Conservation (phyloP, 2,113 vertebrate genomes). For the zebrafish (Danio rerio) region DNA sequence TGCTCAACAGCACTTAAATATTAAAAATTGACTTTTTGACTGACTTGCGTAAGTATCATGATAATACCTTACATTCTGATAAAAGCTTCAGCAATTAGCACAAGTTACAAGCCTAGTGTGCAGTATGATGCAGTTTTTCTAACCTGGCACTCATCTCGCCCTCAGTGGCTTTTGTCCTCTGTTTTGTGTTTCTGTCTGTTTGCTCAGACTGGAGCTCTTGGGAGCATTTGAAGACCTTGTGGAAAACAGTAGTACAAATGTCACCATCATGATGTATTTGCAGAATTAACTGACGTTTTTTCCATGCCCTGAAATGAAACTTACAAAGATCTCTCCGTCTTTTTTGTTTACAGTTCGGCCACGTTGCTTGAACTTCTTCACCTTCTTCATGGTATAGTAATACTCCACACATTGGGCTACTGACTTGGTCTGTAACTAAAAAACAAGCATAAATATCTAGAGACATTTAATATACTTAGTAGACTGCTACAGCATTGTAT, state of each 20-base stretch:
- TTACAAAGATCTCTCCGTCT: slow-evolving; percentile 33
- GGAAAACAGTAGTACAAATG: neutral
- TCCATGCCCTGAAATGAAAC: slow-evolving; percentile 10
- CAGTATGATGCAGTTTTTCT: neutral
- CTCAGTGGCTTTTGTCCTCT: neutral
- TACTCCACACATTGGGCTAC: slow-evolving; percentile 81
- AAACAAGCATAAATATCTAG: slow-evolving; percentile 1
- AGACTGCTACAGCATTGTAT: too few relatives aligned
- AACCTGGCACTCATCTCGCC: slow-evolving; percentile 74
- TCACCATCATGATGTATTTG: neutral
- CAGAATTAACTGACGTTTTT: neutral
- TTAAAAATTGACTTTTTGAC: too few relatives aligned
- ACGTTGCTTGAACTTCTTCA: slow-evolving; percentile 65
- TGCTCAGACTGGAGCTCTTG: neutral
- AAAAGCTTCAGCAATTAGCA: too few relatives aligned
- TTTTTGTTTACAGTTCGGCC: slow-evolving; percentile 16
- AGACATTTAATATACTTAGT: neutral
- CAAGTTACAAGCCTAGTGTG: neutral
- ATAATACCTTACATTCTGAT: too few relatives aligned
- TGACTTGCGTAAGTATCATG: too few relatives aligned
- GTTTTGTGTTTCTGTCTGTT: neutral
- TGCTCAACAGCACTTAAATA: too few relatives aligned
- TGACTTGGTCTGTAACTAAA: slow-evolving; percentile 77
- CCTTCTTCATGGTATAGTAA: slow-evolving; percentile 81
- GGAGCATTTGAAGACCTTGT: neutral